A percentile compares a stretch with the other conserved stretches of the same genome.
These are phyloP conservation scores for Zaprionus lineosus DNA, from an alignment of 2,888 invertebrate genomes.

Conservation along the genomic window DNA sequence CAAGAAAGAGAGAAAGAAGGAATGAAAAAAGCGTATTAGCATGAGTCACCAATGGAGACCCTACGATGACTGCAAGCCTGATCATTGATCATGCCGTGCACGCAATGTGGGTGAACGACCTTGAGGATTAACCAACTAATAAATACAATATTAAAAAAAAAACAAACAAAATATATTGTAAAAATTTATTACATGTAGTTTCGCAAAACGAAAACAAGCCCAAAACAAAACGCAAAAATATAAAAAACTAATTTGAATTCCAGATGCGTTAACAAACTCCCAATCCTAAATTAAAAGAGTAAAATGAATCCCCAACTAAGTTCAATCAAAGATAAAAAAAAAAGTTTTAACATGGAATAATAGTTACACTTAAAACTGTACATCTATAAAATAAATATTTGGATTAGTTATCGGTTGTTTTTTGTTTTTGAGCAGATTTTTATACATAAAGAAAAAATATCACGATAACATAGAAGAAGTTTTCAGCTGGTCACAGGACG, in stretches of 20 bases:
- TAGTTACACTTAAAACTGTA: no score
- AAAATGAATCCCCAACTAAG: no score
- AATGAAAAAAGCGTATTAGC: no score
- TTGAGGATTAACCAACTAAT: conserved; percentile 62
- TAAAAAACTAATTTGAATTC: conserved; percentile 49
- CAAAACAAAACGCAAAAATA: conserved; percentile 12
- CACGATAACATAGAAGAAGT: no score
- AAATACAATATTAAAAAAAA: conserved; percentile 46
- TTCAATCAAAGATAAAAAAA: no score
- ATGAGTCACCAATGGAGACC: conserved; percentile 30
- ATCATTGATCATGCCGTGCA: conserved; percentile 49
- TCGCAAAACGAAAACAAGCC: conserved; percentile 56
- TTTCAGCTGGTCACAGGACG: no score
- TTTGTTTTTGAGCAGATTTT: no score
- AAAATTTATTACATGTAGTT: conserved; percentile 53
- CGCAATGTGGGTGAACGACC: conserved; percentile 74
- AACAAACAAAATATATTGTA: conserved; percentile 28
- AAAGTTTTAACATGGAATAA: no score
- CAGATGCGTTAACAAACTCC: conserved; percentile 35
- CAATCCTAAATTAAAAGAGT: conserved; percentile 22
- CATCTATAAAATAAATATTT: no score
- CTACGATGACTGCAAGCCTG: not conserved
- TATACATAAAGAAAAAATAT: no score
- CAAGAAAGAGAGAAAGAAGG: no score
- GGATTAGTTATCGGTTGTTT: no score